Conservation (phyloP, 2,797 vertebrate species). For the Acomys russatus region DNA sequence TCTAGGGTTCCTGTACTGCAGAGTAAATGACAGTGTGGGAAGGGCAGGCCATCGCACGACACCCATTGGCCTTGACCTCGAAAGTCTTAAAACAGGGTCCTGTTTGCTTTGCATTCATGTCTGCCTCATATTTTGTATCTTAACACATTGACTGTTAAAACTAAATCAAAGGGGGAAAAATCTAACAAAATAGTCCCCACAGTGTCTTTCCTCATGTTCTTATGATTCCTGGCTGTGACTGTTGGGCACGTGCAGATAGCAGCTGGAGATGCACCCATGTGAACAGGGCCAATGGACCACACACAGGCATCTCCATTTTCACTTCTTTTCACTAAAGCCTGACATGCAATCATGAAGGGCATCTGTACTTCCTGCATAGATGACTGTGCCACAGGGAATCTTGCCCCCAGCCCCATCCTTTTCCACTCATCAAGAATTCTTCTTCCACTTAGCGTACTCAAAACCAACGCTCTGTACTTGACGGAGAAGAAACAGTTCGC, state of each 20-base stretch:
- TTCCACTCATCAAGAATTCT: background rate
- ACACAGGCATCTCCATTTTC: background rate
- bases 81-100: background rate
- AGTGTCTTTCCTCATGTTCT: background rate
- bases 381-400: background rate
- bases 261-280: background rate
- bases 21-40: background rate
- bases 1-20: background rate
- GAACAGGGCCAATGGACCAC: background rate
- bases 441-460: background rate
- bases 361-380: background rate
- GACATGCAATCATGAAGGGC: background rate
- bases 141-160: background rate
- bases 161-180: background rate
- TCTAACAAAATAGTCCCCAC: background rate
- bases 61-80: background rate
- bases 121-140: slow-evolving; percentile 28
- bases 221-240: background rate
- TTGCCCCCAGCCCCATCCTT: no score
- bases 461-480: background rate
- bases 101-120: background rate
- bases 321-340: background rate
- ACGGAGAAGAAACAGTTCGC: background rate
- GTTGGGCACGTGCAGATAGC: background rate
- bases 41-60: background rate